A percentile compares a stretch with the other conserved stretches of the same genome.
These are phyloP conservation scores for Drosophila leonis DNA, from an alignment of 2,888 invertebrate genomes.

Conservation along the genomic window DNA sequence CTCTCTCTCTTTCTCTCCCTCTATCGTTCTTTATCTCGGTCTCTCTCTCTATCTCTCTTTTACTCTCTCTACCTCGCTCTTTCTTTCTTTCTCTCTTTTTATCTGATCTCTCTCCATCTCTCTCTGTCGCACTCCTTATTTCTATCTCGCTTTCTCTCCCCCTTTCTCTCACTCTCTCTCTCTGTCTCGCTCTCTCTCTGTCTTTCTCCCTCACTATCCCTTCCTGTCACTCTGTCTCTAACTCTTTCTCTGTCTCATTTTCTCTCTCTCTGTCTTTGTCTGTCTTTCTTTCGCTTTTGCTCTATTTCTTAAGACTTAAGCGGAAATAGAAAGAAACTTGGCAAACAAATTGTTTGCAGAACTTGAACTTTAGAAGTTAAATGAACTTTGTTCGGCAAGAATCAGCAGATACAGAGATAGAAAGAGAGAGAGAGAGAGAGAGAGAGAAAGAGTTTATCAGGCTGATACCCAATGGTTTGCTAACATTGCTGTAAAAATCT, in stretches of 20 bases:
- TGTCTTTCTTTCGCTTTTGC: neutral
- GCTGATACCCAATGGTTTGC: neutral
- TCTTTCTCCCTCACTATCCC: neutral
- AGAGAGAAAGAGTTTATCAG: neutral
- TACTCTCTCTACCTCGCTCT: neutral
- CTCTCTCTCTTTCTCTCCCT: neutral
- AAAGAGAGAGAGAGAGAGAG: neutral
- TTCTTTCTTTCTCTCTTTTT: neutral
- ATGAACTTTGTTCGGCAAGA: neutral
- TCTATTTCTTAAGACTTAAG: neutral
- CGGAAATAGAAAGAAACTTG: neutral
- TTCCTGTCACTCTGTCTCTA: neutral
- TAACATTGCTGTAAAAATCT: neutral
- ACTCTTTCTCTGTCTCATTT: neutral
- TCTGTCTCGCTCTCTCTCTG: neutral
- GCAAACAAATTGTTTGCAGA: neutral
- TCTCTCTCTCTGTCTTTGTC: neutral
- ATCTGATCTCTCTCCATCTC: neutral
- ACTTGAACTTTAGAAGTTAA: neutral
- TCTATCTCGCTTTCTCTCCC: neutral
- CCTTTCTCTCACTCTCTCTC: neutral
- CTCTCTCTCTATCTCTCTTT: neutral
- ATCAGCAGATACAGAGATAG: neutral
- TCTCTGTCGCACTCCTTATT: no score
- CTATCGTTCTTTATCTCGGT: neutral